Evolutionary conservation across 2,888 invertebrate genomes (phyloP), one percentile per base, ranked within the genome.

Genomic region (Kryphioiulus occultus): DNA sequence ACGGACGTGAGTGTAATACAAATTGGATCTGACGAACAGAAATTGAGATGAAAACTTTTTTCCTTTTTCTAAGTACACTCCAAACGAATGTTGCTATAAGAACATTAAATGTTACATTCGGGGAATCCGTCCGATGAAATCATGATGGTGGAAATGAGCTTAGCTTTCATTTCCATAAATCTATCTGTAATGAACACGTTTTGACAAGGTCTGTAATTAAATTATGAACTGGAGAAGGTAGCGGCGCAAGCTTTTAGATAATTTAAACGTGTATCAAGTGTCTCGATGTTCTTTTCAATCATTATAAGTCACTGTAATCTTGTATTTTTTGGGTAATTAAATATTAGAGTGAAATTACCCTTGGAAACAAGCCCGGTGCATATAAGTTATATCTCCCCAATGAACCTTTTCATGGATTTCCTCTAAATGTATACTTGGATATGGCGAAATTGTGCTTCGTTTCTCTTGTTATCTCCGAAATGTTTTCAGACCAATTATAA

Each of bases 161-260:
- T 53, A 53, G 53, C n/a, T 53, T 53, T 53, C 53, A 53, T 53
- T 53, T 53, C n/a, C 53, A 53, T 53, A 53, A 53, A 53, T 53
- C n/a, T 53, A n/a, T 53, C 53, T n/a, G 53, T 53, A 53, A 53
- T 53, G 53, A 53, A 53, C 53, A 19, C 53, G 53, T 53, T 53
- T n/a, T 53, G 19, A 53, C 53, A 53, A 53, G 53, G 53, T 53
- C n/a, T n/a, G 53, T 53, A 53, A 53, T 53, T 53, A 53, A 17
- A 12, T 53, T 53, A 53, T 53, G 53, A 53, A 53, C 53, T 53
- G n/a, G n/a, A 53, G 53, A 53, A 53, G 53, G 53, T 53, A 19
- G n/a, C 53, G 17, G 12, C n/a, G 53, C 53, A n/a, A 19, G 53
- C 53, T 53, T 53, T 17, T 19, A 53, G 53, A n/a, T n/a, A 53